Base-by-base conservation (phyloP, 2,888 invertebrate species). In the Torymus aiolomorphi region DNA sequence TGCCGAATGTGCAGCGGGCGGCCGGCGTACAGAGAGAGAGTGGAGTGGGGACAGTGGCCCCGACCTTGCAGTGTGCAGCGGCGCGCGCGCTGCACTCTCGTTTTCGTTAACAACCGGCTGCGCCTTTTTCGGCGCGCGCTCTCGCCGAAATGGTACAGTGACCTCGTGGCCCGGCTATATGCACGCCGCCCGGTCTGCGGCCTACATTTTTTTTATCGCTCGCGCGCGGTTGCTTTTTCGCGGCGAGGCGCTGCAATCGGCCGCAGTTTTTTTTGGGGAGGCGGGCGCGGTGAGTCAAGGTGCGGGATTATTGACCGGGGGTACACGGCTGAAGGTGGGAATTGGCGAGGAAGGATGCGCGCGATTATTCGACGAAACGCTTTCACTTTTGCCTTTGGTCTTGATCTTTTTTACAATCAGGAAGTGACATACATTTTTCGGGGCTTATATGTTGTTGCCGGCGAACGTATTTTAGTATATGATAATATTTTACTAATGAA, bases 31-130 rank as follows among this genome's bases (percentile, higher is more conserved):
- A 5, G 42, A 42, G 8, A 42, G 42, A 42, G 57, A 16, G 77
- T 24, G 31, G 80, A 24, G 42, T 42, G 71, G 51, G 67, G 57
- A 63, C n/a, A 63, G 20, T 24, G 63, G 75, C 76, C 76, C 74
- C 82, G 74, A 82, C 81, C 82, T 82, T 82, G 76, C 16, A 4
- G 12, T 12, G 14, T 42, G 24, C 71, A 10, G 62, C 49, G 20
- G 13, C 66, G 42, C 49, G 52, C 62, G 20, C 31, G 42, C 49
- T 66, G 54, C 80, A 80, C 80, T 80, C 80, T 80, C 80, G 80
- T 80, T 80, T 80, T 80, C 80, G 76, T 80, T 75, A 80, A 76
- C 70, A 76, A 69, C 71, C 76, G 66, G 75, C 52, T 66, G 54
- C 66, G 61, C 72, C n/a, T 73, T 80, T 80, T 80, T 77, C 69